phyloP scores from a whole-genome alignment of 2,113 vertebrate species.

The Rattus norvegicus region GRCr8 NC_086025.1:123825501-123826000 shows the following conservation, averaged over 20 bases:
- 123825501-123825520: neutral
- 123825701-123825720: neutral
- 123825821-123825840: neutral
- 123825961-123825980: neutral
- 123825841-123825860: neutral
- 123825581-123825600: neutral
- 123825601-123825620: neutral
- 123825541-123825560: neutral
- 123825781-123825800: neutral
- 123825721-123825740: neutral
- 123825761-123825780: no score
- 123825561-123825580: neutral
- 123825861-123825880: conserved; percentile 41
- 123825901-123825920: conserved; percentile 24
- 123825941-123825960: conserved; percentile 14
- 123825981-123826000: conserved; percentile 34
- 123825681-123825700: neutral
- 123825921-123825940: conserved; percentile 27
- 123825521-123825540: neutral
- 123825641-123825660: neutral
- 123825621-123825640: neutral
- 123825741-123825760: neutral
- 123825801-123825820: neutral
- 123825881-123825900: neutral
- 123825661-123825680: neutral